These are phyloP conservation scores for Notothenia coriiceps DNA, from an alignment of 2,113 vertebrate genomes.

Conservation along the genomic window DNA sequence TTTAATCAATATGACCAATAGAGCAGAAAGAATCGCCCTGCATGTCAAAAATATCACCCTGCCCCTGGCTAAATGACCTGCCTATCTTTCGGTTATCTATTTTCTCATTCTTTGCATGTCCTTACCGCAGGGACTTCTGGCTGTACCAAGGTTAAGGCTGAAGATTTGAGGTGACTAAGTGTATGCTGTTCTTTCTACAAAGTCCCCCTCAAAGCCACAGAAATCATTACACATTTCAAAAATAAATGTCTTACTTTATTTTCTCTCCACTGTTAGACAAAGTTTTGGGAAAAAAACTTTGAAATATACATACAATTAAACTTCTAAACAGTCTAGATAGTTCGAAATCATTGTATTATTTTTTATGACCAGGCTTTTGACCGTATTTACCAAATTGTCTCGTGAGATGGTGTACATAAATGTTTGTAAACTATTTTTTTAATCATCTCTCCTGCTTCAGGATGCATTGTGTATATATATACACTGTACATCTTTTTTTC, in stretches of 20 bases:
- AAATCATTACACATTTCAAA: not conserved
- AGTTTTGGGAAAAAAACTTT: no score
- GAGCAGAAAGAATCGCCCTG: conserved; percentile 13
- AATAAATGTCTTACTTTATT: not conserved
- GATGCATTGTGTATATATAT: no score
- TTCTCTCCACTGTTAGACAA: not conserved
- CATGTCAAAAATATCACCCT: conserved; percentile 25
- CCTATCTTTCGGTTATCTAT: conserved; percentile 28
- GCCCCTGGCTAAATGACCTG: conserved; percentile 44
- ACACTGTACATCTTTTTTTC: not conserved
- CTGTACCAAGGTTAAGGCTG: conserved; percentile 45
- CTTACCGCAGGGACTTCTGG: conserved; percentile 33
- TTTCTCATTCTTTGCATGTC: conserved; percentile 53
- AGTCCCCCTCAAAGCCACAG: not conserved
- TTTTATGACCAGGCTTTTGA: not conserved
- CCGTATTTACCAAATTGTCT: not conserved
- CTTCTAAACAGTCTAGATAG: no score
- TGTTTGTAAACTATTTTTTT: no score
- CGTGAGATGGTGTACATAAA: no score
- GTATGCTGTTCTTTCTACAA: not conserved
- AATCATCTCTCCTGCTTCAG: no score
- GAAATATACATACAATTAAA: no score
- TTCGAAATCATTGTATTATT: no score
- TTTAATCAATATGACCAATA: not conserved
- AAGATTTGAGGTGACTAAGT: conserved; percentile 30